These are phyloP conservation scores for Rhyzopertha dominica DNA, from an alignment of 1,140 invertebrate species.

Conservation along the genomic window DNA sequence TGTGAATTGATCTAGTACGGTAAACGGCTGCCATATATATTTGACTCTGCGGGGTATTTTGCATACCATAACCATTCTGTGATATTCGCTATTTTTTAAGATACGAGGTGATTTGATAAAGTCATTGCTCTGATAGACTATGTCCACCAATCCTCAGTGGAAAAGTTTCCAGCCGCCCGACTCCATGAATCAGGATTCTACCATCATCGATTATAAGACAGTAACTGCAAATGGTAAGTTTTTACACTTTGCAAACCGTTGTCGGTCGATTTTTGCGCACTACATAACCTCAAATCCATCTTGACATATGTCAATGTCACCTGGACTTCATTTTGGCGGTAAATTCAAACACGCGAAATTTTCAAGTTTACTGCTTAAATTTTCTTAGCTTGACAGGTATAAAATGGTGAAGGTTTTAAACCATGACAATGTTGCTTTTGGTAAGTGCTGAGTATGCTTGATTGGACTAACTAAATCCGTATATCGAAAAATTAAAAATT, in stretches of 20 bases:
- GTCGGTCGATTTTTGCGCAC: too few relatives aligned
- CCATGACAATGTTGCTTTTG: too few relatives aligned
- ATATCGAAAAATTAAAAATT: too few relatives aligned
- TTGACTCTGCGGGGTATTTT: conserved; percentile 40
- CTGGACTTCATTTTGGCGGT: too few relatives aligned
- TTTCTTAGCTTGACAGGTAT: too few relatives aligned
- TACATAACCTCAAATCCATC: too few relatives aligned
- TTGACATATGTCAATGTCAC: too few relatives aligned
- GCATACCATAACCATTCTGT: conserved; percentile 47
- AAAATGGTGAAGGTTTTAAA: too few relatives aligned
- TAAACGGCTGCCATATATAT: conserved; percentile 35
- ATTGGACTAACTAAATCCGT: too few relatives aligned
- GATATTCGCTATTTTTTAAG: conserved; percentile 50
- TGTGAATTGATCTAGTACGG: conserved; percentile 32
- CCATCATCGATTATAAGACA: conserved; percentile 67
- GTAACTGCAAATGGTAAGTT: conserved; percentile 53
- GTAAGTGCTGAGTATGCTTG: too few relatives aligned
- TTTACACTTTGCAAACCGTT: background rate
- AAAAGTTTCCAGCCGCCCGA: conserved; percentile 82
- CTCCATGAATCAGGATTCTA: conserved; percentile 64
- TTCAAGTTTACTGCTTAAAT: too few relatives aligned
- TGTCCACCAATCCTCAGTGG: conserved; percentile 88
- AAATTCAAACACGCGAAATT: too few relatives aligned
- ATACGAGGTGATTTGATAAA: conserved; percentile 36
- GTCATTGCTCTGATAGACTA: conserved; percentile 47